Conservation (phyloP, 2,888 invertebrate species). For the Timema podura region DNA sequence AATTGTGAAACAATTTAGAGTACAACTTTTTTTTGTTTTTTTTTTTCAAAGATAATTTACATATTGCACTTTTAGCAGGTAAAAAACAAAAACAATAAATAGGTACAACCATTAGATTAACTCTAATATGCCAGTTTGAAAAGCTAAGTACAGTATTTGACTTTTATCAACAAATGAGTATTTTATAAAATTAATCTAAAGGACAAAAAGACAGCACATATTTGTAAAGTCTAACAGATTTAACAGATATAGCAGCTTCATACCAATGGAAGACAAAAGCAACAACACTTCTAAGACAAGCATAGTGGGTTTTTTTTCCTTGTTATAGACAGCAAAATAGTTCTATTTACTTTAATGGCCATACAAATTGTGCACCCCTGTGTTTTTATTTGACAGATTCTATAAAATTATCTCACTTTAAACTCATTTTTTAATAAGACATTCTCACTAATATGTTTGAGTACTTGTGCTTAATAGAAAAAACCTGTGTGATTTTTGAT, state of each 20-base stretch:
- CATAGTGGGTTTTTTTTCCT: conserved; percentile 25
- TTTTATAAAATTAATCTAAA: conserved; percentile 8
- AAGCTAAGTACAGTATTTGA: conserved; percentile 25
- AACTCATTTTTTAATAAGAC: conserved; percentile 28
- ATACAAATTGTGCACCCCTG: conserved; percentile 31
- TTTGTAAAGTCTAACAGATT: conserved; percentile 26
- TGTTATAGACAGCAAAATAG: conserved; percentile 30
- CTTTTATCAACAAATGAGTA: conserved; percentile 3
- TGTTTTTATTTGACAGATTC: conserved; percentile 23
- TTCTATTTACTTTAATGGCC: conserved; percentile 28
- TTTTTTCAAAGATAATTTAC: conserved; percentile 25
- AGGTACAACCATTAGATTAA: conserved; percentile 29
- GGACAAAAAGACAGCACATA: conserved; percentile 22
- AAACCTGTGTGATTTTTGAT: conserved; percentile 30
- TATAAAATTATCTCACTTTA: conserved; percentile 31
- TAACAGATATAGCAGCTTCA: conserved; percentile 28
- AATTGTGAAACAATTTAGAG: conserved; percentile 27
- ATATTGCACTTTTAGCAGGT: conserved; percentile 32
- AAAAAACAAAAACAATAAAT: conserved; percentile 28
- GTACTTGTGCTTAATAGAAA: conserved; percentile 31
- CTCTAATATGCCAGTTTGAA: conserved; percentile 22
- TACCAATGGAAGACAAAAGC: conserved; percentile 32
- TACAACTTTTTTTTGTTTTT: conserved; percentile 22
- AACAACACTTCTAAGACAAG: conserved; percentile 30
- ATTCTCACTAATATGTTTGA: conserved; percentile 31